phyloP scores from a whole-genome alignment of 2,113 vertebrate species.

The Jaculus jaculus region DNA sequence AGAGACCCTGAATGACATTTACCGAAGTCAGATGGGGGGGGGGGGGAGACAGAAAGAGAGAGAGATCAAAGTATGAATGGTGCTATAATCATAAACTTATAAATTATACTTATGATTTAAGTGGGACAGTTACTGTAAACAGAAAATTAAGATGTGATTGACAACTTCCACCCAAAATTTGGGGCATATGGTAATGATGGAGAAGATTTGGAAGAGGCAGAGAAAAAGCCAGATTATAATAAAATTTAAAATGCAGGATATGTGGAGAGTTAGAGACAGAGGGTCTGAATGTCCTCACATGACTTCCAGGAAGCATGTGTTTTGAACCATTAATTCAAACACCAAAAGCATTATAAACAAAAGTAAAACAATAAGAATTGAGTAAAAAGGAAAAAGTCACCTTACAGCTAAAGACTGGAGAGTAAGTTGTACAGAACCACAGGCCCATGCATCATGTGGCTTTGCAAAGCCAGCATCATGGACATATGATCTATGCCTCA shows the following conservation, averaged over 20 bases:
- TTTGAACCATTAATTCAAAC: slow-evolving; percentile 15
- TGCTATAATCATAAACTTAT: neutral
- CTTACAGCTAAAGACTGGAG: neutral
- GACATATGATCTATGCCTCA: accelerated
- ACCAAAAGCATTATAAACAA: neutral
- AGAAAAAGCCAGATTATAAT: neutral
- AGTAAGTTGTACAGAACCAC: neutral
- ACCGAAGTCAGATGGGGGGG: no score
- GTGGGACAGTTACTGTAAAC: neutral
- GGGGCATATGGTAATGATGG: neutral
- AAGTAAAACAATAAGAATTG: neutral
- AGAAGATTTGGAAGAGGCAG: no score
- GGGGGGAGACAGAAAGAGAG: neutral
- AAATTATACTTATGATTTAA: neutral
- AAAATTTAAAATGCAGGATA: neutral
- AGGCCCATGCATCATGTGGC: accelerated
- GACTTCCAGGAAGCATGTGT: neutral
- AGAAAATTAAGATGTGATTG: slow-evolving; percentile 9
- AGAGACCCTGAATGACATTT: neutral
- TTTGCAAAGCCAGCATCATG: neutral
- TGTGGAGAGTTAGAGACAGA: neutral
- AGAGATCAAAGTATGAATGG: neutral
- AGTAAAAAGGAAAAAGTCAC: neutral
- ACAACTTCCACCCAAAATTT: neutral
- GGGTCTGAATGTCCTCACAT: neutral